Evolutionary conservation across 2,888 invertebrate genomes (phyloP).

Genomic region (Rutpela maculata): DNA sequence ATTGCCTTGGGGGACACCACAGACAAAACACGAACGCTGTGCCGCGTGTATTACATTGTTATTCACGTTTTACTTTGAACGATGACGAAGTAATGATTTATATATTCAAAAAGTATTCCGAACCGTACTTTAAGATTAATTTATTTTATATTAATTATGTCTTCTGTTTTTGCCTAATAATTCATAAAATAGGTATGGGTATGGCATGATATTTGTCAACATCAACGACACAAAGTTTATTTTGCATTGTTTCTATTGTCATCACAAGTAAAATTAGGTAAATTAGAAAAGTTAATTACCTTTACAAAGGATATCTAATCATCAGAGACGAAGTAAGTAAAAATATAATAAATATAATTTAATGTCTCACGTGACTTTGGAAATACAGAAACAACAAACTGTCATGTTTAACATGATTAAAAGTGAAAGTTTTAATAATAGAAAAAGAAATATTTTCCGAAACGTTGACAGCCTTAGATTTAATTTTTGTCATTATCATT

Average conservation of each 20-base stretch:
- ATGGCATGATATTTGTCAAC: neutral
- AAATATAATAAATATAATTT: too few relatives aligned
- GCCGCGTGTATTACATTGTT: slow-evolving; percentile 45
- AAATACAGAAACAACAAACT: too few relatives aligned
- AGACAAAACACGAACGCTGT: slow-evolving; percentile 46
- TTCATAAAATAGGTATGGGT: neutral
- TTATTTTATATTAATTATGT: neutral
- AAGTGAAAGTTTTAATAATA: too few relatives aligned
- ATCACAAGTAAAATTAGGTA: neutral
- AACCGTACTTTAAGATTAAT: neutral
- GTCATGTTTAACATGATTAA: too few relatives aligned
- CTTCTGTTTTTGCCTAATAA: neutral
- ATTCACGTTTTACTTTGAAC: slow-evolving; percentile 42
- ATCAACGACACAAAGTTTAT: neutral
- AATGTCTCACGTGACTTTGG: too few relatives aligned
- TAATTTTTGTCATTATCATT: too few relatives aligned
- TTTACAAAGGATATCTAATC: too few relatives aligned
- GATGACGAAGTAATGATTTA: slow-evolving; percentile 36
- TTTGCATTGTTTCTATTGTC: neutral
- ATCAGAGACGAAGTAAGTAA: too few relatives aligned
- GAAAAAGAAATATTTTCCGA: too few relatives aligned
- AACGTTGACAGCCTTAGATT: too few relatives aligned
- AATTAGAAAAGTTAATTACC: too few relatives aligned
- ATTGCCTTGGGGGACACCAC: slow-evolving; percentile 44
- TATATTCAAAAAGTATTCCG: slow-evolving; percentile 13